Evolutionary conservation across 2,113 vertebrate species (phyloP).

Genomic region (Cathartes aura): DNA sequence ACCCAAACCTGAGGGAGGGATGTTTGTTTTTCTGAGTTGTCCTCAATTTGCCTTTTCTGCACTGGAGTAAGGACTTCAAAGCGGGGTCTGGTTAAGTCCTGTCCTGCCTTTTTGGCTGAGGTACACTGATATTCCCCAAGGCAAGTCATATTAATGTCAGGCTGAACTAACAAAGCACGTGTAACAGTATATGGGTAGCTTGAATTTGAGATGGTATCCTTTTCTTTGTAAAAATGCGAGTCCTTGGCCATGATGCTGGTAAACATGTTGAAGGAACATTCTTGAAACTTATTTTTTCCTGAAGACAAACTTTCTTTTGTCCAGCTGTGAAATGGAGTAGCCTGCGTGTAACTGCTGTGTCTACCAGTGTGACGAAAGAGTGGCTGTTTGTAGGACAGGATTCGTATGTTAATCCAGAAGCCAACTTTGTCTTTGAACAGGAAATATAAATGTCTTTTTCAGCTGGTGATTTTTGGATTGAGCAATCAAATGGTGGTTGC

Average conservation of each 20-base stretch:
- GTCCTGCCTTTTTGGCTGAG: background rate
- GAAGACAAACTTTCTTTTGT: background rate
- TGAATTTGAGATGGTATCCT: background rate
- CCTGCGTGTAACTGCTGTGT: background rate
- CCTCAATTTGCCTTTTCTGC: background rate
- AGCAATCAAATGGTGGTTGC: slow-evolving; percentile 97
- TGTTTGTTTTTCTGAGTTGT: background rate
- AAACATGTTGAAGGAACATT: background rate
- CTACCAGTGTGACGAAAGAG: background rate
- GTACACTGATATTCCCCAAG: background rate
- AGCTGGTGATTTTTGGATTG: slow-evolving; percentile 94
- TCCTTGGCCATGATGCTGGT: background rate
- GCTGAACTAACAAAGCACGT: background rate
- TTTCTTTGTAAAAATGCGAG: background rate
- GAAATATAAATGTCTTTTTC: slow-evolving; percentile 32
- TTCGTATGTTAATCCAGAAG: background rate
- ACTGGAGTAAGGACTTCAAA: background rate
- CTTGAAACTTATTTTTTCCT: background rate
- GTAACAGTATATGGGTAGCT: slow-evolving; percentile 6
- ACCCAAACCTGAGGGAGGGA: background rate
- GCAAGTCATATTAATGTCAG: background rate
- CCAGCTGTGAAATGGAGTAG: background rate
- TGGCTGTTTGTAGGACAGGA: background rate
- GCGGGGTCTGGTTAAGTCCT: background rate
- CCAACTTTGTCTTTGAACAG: background rate